Evolutionary conservation across 2,797 vertebrate genomes (phyloP).

Genomic region (Podargus strigoides): DNA sequence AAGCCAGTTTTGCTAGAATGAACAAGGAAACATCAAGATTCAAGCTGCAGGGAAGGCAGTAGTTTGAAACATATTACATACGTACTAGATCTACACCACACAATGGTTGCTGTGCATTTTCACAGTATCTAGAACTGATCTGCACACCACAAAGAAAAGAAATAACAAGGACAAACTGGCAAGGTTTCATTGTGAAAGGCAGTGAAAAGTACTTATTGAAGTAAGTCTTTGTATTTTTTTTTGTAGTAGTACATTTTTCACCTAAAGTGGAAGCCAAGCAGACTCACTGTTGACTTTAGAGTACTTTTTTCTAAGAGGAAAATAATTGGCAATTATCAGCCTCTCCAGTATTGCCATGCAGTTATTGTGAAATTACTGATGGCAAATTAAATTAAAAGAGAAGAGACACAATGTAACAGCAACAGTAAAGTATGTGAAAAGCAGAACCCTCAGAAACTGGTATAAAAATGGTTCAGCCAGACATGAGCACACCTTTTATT

Average conservation of each 20-base stretch:
- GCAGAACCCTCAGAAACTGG: background rate
- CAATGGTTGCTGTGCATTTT: background rate
- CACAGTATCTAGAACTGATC: background rate
- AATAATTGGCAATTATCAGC: background rate
- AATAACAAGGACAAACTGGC: background rate
- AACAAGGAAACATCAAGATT: background rate
- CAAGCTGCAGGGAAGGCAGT: background rate
- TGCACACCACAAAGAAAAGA: background rate
- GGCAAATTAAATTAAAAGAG: background rate
- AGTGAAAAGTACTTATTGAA: background rate
- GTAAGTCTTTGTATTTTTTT: background rate
- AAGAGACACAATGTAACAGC: background rate
- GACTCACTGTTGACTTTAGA: background rate
- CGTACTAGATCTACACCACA: background rate
- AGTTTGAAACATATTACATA: background rate
- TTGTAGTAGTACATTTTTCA: background rate
- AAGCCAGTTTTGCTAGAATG: background rate
- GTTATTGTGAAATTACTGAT: background rate
- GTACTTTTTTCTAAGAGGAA: background rate
- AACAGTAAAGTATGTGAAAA: background rate
- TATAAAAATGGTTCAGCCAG: background rate
- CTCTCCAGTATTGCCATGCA: background rate
- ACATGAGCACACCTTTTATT: background rate
- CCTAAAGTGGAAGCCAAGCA: background rate
- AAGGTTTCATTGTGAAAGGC: background rate